These are phyloP conservation scores for Eptatretus burgeri DNA, from an alignment of 2,113 vertebrate species.

Conservation along the genomic window DNA sequence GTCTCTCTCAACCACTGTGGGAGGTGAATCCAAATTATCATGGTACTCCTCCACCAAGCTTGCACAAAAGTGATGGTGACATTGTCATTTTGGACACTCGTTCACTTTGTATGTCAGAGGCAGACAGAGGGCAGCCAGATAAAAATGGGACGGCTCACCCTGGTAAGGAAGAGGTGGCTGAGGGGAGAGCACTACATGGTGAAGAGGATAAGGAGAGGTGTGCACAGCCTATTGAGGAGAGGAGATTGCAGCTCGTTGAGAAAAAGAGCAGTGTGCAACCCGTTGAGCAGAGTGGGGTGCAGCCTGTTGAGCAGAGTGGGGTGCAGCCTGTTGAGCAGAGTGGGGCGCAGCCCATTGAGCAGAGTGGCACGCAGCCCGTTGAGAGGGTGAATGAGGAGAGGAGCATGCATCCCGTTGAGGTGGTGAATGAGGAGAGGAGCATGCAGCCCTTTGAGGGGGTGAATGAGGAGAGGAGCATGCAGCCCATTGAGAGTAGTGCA, in stretches of 20 bases:
- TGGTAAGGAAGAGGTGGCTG: no score
- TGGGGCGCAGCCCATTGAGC: no score
- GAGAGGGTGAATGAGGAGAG: neutral
- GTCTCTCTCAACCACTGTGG: neutral
- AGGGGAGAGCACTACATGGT: no score
- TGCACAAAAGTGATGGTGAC: neutral
- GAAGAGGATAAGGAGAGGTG: no score
- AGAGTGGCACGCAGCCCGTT: no score
- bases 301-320: no score
- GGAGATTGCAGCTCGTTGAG: no score
- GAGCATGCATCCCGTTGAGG: neutral
- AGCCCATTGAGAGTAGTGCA: neutral
- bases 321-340: no score
- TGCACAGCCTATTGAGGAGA: no score
- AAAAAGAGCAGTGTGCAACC: no score
- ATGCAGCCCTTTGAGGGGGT: neutral
- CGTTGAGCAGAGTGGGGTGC: no score
- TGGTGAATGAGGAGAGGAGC: neutral
- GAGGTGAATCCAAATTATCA: slow-evolving; percentile 1
- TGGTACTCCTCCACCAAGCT: neutral
- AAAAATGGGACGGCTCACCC: neutral
- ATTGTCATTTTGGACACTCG: slow-evolving; percentile 1
- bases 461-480: neutral
- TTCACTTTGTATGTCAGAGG: neutral
- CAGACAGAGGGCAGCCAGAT: neutral